Conservation (phyloP, 2,113 vertebrate species). For the Oreochromis tanganicae region DNA sequence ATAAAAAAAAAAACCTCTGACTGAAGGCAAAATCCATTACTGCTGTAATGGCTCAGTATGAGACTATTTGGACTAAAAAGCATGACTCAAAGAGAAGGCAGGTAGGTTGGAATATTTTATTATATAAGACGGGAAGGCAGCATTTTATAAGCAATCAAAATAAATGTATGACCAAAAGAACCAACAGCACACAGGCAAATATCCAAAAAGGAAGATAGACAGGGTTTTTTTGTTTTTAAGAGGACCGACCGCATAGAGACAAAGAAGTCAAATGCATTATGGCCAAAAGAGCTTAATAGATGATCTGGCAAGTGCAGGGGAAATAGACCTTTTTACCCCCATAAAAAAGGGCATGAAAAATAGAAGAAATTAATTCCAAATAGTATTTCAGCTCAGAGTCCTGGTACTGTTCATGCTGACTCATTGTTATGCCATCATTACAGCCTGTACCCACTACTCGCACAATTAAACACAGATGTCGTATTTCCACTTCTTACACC, state of each 20-base stretch:
- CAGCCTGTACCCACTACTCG: neutral
- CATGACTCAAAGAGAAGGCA: neutral
- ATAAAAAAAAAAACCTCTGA: neutral
- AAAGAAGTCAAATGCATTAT: neutral
- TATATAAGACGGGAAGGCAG: neutral
- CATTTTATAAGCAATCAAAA: neutral
- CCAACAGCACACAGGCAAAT: neutral
- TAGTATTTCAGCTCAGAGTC: neutral
- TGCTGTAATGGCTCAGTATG: neutral
- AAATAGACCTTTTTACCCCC: neutral
- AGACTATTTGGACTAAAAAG: neutral
- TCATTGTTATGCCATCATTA: neutral
- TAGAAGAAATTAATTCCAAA: neutral
- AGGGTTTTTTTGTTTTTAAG: neutral
- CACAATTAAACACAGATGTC: neutral
- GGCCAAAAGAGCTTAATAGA: neutral
- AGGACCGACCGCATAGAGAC: neutral
- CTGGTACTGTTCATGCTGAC: neutral
- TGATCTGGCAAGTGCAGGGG: neutral
- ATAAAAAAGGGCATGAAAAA: neutral
- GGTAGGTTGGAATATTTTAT: neutral
- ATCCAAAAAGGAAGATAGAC: neutral
- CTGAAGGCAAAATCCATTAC: neutral
- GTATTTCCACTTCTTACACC: neutral
- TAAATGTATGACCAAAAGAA: neutral